These are phyloP conservation scores for Cariama cristata DNA, from an alignment of 2,113 vertebrate genomes.

Conservation along the genomic window DNA sequence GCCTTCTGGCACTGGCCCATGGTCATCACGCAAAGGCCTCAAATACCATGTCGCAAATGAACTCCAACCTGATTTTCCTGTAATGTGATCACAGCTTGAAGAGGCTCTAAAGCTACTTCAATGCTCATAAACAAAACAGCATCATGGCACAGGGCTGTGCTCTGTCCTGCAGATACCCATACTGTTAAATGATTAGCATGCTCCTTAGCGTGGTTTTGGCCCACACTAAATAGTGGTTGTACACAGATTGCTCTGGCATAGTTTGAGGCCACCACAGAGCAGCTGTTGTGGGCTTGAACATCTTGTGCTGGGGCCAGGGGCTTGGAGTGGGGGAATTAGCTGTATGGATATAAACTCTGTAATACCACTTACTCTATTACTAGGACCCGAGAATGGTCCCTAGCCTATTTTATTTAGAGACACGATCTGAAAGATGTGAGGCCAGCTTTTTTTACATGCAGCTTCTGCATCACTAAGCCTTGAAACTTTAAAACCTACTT, in stretches of 20 bases:
- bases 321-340: background rate
- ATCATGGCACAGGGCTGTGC: background rate
- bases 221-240: background rate
- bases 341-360: background rate
- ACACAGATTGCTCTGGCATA: background rate
- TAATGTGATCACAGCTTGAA: background rate
- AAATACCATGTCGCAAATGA: accelerated
- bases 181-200: background rate
- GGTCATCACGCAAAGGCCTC: background rate
- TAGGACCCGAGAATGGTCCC: background rate
- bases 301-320: background rate
- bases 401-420: background rate
- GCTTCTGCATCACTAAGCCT: background rate
- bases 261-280: background rate
- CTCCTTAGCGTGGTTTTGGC: background rate
- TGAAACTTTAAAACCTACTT: background rate
- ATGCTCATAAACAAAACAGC: background rate
- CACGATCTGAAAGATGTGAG: background rate
- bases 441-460: background rate
- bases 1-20: background rate
- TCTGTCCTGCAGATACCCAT: background rate
- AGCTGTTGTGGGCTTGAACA: background rate
- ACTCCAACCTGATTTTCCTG: background rate
- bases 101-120: background rate
- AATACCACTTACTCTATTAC: background rate